Evolutionary conservation across 1,140 invertebrate species (phyloP).

Genomic region (Stegodyphus mimosarum): DNA sequence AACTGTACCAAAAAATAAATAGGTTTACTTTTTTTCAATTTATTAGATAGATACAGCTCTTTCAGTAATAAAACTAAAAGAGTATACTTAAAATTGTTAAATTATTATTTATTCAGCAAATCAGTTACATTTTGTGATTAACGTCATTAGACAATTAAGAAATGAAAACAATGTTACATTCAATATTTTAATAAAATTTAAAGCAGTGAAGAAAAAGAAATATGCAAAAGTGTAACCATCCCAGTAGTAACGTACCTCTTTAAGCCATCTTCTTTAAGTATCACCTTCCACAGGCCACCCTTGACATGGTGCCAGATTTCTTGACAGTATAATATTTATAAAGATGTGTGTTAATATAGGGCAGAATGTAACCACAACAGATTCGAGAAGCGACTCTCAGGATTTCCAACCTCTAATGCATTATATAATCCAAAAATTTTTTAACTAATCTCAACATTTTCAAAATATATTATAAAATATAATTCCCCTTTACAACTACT

Average conservation of each 20-base stretch:
- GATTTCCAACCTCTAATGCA: conserved; percentile 11
- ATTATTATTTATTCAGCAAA: background rate
- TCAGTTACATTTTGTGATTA: background rate
- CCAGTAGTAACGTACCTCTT: conserved; percentile 43
- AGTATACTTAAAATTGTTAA: background rate
- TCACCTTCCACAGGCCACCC: conserved; percentile 23
- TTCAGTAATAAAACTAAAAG: background rate
- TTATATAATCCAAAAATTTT: background rate
- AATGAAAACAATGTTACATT: background rate
- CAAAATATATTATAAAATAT: background rate
- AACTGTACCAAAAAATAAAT: too few relatives aligned
- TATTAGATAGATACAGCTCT: too few relatives aligned
- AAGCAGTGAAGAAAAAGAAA: background rate
- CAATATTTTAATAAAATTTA: background rate
- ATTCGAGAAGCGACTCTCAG: conserved; percentile 11
- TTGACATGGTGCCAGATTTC: conserved; percentile 56
- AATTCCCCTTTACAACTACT: background rate
- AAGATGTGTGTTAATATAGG: conserved; percentile 47
- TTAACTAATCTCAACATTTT: background rate
- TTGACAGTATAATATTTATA: conserved; percentile 57
- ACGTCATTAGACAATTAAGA: background rate
- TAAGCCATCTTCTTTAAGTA: conserved; percentile 33
- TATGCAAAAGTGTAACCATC: conserved; percentile 27
- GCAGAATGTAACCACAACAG: conserved; percentile 26
- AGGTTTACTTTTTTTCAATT: too few relatives aligned